These are phyloP conservation scores for Ptychodera flava DNA, from an alignment of 35 echinoderm and acorn worm species.

Conservation along the genomic window DNA sequence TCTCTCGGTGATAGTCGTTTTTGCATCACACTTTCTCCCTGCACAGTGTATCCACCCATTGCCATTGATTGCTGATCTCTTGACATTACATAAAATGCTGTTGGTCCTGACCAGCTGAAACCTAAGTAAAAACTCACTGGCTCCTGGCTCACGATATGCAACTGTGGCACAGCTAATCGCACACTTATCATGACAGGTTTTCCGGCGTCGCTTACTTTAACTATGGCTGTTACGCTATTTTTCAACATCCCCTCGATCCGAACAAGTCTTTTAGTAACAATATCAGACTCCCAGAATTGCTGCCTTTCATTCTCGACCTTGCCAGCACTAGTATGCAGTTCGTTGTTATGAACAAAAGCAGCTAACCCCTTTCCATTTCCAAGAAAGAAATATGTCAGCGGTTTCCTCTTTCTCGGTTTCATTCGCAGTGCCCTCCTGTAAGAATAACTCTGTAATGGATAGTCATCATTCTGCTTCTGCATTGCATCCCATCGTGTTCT, in stretches of 20 bases:
- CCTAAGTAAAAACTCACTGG: slow-evolving; percentile 47
- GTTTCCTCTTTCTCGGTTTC: background rate
- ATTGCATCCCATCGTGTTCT: no score
- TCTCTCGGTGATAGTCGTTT: no score
- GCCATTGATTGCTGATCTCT: slow-evolving; percentile 3
- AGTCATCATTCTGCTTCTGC: no score
- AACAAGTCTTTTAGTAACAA: background rate
- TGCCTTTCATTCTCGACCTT: background rate
- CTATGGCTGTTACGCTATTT: background rate
- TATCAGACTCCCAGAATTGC: slow-evolving; percentile 10
- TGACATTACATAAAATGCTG: slow-evolving; percentile 44
- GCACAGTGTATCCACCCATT: no score
- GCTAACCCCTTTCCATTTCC: slow-evolving; percentile 2
- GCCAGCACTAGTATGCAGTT: background rate
- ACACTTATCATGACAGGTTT: slow-evolving; percentile 24
- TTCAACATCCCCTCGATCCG: slow-evolving; percentile 10
- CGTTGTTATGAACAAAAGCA: slow-evolving; percentile 14
- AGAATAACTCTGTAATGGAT: no score
- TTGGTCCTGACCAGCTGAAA: slow-evolving; percentile 48
- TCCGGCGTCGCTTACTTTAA: background rate
- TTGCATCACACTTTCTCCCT: no score
- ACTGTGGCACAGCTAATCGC: slow-evolving; percentile 17
- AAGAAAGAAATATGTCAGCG: slow-evolving; percentile 27
- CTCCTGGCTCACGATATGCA: slow-evolving; percentile 21
- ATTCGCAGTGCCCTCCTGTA: no score